Base-by-base conservation (phyloP, 2,888 invertebrate genomes). In the Eledone cirrhosa region DNA sequence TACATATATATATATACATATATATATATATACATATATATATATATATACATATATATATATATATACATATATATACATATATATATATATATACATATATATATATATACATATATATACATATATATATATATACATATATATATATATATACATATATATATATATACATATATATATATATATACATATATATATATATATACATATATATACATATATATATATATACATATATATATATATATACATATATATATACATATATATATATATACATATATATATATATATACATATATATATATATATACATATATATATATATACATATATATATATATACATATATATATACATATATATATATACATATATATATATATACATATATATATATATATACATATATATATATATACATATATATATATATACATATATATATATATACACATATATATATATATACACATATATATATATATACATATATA, bases 371-470 rank as follows among this genome's bases (percentile, higher is more conserved):
- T 29, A 48, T 41, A 78, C 67, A 31, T 27, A 67, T 24, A 47
- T n/a, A 67, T 65, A 67, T 29, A 67, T 41, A 63, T 63, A 77
- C 33, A 77, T 33, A 29, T 22, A 29, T 24, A 65, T 63, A 63
- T 24, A 77, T 16, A 77, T 41, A 33, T n/a, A 31, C 14, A 29
- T 63, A 77, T 31, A 77, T 63, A 77, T 29, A 63, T 41, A 63
- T 41, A 63, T 63, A 5, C 8, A 63, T 29, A 77, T 53, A 69
- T 41, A 47, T 69, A 24, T 27, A 78, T 48, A 78, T 47, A 78
- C 48, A 69, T 48, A 78, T 69, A 48, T 19, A 78, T 69, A 78
- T 69, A 48, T 53, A 69, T 53, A 72, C 33, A 53, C 74, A 78
- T 47, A 78, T 48, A 65, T 48, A 78, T 48, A 65, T 0, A 67